Conservation (phyloP, 2,797 vertebrate genomes). For the Xyrichtys novacula region DNA sequence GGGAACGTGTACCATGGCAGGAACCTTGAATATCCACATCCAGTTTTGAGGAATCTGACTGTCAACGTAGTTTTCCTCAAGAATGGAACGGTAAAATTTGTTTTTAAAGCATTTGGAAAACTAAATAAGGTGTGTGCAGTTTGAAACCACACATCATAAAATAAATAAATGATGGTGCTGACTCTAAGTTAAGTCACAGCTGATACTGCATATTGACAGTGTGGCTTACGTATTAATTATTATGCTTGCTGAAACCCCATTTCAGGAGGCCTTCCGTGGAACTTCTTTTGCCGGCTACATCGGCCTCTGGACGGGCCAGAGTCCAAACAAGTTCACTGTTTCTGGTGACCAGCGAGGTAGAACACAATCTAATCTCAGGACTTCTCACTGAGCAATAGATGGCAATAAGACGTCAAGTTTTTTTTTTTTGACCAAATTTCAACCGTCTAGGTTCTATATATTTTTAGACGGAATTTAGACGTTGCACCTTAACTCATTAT, state of each 20-base stretch:
- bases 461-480: no score
- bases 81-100: slow-evolving; percentile 88
- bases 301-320: slow-evolving; percentile 96
- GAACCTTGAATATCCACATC: slow-evolving; percentile 91
- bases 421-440: no score
- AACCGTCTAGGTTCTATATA: no score
- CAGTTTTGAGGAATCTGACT: slow-evolving; percentile 88
- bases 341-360: slow-evolving; percentile 90
- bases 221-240: not conserved
- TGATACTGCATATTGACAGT: not conserved
- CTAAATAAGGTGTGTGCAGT: no score
- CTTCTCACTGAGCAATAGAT: no score
- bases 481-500: no score
- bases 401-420: no score
- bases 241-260: not conserved
- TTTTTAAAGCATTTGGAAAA: no score
- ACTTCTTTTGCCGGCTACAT: slow-evolving; percentile 94
- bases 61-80: slow-evolving; percentile 87
- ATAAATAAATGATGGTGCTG: no score
- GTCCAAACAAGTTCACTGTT: slow-evolving; percentile 91
- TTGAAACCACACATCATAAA: no score
- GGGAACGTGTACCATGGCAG: slow-evolving; percentile 93
- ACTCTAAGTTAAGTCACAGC: no score
- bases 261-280: slow-evolving; percentile 89
- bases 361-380: not conserved